phyloP scores from a whole-genome alignment of 2,797 vertebrate species.

The Avahi laniger region DNA sequence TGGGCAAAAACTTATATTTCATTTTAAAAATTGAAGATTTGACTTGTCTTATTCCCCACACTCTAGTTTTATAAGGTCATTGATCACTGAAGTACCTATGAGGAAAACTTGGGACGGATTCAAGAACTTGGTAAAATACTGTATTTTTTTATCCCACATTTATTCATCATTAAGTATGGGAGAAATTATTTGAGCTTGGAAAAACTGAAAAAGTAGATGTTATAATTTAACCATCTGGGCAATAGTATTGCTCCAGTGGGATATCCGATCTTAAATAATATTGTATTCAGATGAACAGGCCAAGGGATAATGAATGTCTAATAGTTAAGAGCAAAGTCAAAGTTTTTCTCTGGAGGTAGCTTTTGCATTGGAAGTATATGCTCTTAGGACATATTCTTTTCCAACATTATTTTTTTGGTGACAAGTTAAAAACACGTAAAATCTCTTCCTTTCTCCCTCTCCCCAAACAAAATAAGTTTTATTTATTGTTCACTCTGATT shows the following conservation, averaged over 20 bases:
- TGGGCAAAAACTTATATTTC: background rate
- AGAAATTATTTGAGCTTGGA: background rate
- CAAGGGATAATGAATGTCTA: background rate
- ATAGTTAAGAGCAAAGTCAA: background rate
- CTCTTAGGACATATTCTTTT: background rate
- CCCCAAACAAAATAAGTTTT: background rate
- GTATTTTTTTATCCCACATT: background rate
- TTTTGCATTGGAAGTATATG: background rate
- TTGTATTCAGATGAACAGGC: background rate
- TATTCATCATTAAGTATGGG: background rate
- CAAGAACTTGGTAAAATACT: conserved; percentile 3
- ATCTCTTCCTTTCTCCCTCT: background rate
- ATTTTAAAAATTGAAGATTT: background rate
- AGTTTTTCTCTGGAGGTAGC: conserved; percentile 2
- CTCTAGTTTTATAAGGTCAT: background rate
- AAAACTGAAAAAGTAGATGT: conserved; percentile 7
- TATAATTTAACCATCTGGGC: conserved; percentile 38
- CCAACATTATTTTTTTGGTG: background rate
- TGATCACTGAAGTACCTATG: background rate
- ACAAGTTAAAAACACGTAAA: conserved; percentile 47
- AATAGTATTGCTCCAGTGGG: background rate
- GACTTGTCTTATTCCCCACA: background rate
- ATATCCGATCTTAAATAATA: conserved; percentile 44
- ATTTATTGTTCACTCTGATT: background rate
- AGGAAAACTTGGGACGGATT: conserved; percentile 23